Percentiles rank a stretch among this genome's conserved stretches.
Conservation (phyloP, 2,113 vertebrate genomes). For the Callipepla squamata region DNA sequence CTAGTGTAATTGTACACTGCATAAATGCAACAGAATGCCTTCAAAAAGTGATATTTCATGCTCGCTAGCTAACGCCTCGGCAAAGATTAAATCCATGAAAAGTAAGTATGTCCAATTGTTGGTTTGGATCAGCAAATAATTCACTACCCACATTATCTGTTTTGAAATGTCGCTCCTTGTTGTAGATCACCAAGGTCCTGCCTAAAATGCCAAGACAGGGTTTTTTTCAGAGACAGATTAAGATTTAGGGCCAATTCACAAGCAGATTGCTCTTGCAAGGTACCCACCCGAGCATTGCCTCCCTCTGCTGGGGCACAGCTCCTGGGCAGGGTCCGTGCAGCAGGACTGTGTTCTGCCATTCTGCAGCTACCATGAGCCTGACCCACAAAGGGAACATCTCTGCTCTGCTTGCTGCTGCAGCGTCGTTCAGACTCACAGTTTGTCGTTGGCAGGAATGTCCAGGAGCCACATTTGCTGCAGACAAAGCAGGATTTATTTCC, state of each 20-base stretch:
- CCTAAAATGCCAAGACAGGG: neutral
- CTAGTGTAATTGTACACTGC: slow-evolving; percentile 61
- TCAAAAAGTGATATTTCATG: slow-evolving; percentile 58
- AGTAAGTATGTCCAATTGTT: slow-evolving; percentile 69
- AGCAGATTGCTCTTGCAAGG: neutral
- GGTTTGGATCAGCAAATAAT: slow-evolving; percentile 63
- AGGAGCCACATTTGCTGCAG: neutral
- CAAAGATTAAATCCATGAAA: slow-evolving; percentile 55
- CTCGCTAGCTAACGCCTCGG: slow-evolving; percentile 42
- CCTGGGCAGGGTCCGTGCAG: neutral
- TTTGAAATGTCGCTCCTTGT: slow-evolving; percentile 3
- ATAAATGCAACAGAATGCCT: slow-evolving; percentile 60
- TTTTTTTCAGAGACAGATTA: slow-evolving; percentile 13
- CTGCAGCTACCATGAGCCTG: neutral
- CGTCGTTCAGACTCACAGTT: neutral
- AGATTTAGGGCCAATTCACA: slow-evolving; percentile 23
- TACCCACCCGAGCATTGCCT: neutral
- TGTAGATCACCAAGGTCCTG: slow-evolving; percentile 39
- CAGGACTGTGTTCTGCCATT: neutral
- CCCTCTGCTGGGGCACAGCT: neutral
- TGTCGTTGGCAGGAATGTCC: neutral
- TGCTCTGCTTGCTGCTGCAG: neutral
- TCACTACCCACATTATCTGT: slow-evolving; percentile 58
- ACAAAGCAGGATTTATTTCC: slow-evolving; percentile 10
- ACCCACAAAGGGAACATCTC: neutral